A percentile compares a stretch with the other conserved stretches of the same genome.
phyloP scores from a whole-genome alignment of 2,113 vertebrate genomes.

The Tamias sibiricus region DNA sequence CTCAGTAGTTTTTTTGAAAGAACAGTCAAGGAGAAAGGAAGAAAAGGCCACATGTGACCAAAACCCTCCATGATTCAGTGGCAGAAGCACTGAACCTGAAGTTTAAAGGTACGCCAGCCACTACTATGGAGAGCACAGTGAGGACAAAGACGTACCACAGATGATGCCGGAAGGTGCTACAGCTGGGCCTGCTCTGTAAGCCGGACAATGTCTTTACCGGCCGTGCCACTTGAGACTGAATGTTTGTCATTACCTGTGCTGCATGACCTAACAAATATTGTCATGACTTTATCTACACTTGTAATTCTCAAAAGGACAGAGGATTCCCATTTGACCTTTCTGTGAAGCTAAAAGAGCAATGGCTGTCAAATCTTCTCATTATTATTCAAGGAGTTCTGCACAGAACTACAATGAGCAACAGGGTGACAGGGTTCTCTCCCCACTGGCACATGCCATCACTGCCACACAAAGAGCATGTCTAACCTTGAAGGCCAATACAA shows the following conservation, averaged over 20 bases:
- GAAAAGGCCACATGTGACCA: not conserved
- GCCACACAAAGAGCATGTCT: accelerated
- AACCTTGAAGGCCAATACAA: not conserved
- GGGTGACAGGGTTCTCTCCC: not conserved
- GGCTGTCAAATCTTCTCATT: not conserved
- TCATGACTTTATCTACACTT: not conserved
- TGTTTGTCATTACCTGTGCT: not conserved
- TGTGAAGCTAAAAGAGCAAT: not conserved
- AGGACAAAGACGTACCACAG: not conserved
- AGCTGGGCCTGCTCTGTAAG: not conserved
- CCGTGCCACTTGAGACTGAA: not conserved
- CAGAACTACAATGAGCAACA: not conserved
- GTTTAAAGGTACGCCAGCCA: not conserved
- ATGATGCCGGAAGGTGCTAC: accelerated
- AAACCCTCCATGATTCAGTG: not conserved
- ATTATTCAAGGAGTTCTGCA: not conserved
- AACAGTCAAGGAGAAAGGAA: not conserved
- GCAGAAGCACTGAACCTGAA: not conserved
- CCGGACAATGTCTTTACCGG: not conserved
- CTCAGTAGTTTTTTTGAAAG: not conserved
- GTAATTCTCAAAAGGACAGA: not conserved
- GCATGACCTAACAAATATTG: not conserved
- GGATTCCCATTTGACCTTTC: not conserved
- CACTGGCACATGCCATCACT: accelerated
- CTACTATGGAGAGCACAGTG: not conserved